Conservation (phyloP, 2,113 vertebrate species). For the Brienomyrus longianalis region DNA sequence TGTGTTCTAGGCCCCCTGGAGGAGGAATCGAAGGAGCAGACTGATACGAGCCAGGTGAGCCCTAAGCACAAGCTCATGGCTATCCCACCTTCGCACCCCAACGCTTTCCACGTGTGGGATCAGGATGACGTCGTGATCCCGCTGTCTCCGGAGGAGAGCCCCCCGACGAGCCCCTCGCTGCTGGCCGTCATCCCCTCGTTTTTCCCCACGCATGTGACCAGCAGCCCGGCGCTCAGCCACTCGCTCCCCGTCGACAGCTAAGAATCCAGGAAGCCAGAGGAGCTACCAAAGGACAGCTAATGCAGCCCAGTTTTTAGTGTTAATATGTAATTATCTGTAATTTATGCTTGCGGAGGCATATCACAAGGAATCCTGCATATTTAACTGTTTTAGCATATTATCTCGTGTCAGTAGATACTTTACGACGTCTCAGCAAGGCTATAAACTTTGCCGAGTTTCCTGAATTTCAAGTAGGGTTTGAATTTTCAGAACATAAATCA, state of each 20-base stretch:
- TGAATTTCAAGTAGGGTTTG: not conserved
- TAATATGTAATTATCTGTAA: not conserved
- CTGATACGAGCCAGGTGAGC: slow-evolving; percentile 14
- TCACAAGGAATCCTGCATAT: not conserved
- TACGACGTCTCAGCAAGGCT: not conserved
- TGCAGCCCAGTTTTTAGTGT: not conserved
- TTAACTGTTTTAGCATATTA: not conserved
- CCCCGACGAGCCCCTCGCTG: slow-evolving; percentile 51
- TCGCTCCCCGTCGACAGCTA: slow-evolving; percentile 33
- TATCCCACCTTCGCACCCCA: slow-evolving; percentile 50
- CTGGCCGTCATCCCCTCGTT: slow-evolving; percentile 52
- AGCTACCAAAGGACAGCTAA: not conserved
- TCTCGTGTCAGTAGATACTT: not conserved
- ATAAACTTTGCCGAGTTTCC: not conserved
- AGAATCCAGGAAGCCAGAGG: not conserved
- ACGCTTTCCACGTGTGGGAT: slow-evolving; percentile 68
- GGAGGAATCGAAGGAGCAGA: slow-evolving; percentile 44
- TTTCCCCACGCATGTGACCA: slow-evolving; percentile 44
- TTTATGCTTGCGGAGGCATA: not conserved
- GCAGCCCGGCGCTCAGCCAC: slow-evolving; percentile 29
- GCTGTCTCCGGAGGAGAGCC: slow-evolving; percentile 39
- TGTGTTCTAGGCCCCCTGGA: slow-evolving; percentile 61
- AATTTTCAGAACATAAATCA: not conserved
- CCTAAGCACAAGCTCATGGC: slow-evolving; percentile 29
- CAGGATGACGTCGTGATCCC: slow-evolving; percentile 59